Percentiles rank a stretch among this genome's conserved stretches.
phyloP scores from a whole-genome alignment of 2,113 vertebrate species.

The Indicator indicator region DNA sequence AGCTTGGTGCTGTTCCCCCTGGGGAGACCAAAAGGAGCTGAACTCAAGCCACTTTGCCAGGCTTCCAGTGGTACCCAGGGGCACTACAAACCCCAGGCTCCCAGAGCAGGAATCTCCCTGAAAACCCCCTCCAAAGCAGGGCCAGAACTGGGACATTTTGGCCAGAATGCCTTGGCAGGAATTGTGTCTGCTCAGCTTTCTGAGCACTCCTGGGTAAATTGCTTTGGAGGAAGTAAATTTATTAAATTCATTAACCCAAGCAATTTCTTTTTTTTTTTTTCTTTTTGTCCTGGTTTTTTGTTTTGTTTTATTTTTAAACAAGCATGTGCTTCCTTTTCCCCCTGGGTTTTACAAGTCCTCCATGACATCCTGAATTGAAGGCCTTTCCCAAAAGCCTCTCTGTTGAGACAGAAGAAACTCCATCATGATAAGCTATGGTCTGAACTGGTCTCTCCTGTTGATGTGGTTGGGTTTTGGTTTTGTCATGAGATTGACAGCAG shows the following conservation, averaged over 20 bases:
- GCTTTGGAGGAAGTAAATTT: not conserved
- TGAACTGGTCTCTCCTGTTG: not conserved
- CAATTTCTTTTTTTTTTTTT: not conserved
- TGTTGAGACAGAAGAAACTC: slow-evolving; percentile 44
- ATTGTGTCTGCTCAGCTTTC: not conserved
- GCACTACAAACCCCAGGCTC: not conserved
- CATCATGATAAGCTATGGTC: slow-evolving; percentile 61
- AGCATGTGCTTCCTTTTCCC: slow-evolving; percentile 11
- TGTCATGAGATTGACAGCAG: not conserved
- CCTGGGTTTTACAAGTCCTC: slow-evolving; percentile 4
- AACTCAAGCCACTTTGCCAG: not conserved
- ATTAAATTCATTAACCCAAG: not conserved
- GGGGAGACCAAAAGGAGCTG: not conserved
- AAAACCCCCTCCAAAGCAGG: not conserved
- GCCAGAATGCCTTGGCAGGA: not conserved
- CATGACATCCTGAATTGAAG: not conserved
- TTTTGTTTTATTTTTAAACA: not conserved
- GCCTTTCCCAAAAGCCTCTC: slow-evolving; percentile 21
- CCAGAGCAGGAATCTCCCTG: not conserved
- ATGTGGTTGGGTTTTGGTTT: not conserved
- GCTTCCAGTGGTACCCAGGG: not conserved
- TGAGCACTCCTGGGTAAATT: not conserved
- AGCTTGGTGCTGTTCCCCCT: not conserved
- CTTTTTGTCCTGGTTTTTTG: not conserved
- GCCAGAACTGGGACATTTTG: not conserved